Conservation (phyloP, 2,888 invertebrate species). For the Melipona beecheii region DNA sequence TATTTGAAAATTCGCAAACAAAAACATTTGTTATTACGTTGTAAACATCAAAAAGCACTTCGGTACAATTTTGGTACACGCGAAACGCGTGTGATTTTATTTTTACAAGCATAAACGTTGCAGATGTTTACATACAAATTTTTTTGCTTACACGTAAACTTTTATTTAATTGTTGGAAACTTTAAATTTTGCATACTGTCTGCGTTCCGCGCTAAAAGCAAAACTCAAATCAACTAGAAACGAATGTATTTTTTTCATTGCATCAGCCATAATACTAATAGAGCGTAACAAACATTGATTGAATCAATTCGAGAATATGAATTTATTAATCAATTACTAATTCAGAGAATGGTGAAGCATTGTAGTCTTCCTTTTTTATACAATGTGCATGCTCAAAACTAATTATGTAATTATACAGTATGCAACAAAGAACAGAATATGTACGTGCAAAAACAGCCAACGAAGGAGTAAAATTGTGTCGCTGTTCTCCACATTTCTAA, state of each 20-base stretch:
- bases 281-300: background rate
- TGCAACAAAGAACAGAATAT: background rate
- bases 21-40: background rate
- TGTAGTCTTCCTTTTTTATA: conserved; percentile 19
- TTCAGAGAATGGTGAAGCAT: background rate
- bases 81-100: background rate
- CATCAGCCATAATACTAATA: background rate
- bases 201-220: background rate
- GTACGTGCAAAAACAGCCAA: background rate
- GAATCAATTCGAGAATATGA: background rate
- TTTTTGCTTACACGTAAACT: background rate
- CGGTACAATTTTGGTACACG: background rate
- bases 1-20: background rate
- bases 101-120: background rate
- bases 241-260: background rate
- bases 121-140: conserved; percentile 1
- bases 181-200: background rate
- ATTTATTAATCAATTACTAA: background rate
- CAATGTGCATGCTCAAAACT: background rate
- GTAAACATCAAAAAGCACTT: background rate
- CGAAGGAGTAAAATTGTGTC: background rate
- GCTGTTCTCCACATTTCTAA: background rate
- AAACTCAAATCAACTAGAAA: background rate
- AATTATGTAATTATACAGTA: background rate
- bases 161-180: background rate